A percentile compares a stretch with the other conserved stretches of the same genome.
These are phyloP conservation scores for Aradophagus sp. DNA, from an alignment of 1,140 invertebrate species.

Conservation along the genomic window DNA sequence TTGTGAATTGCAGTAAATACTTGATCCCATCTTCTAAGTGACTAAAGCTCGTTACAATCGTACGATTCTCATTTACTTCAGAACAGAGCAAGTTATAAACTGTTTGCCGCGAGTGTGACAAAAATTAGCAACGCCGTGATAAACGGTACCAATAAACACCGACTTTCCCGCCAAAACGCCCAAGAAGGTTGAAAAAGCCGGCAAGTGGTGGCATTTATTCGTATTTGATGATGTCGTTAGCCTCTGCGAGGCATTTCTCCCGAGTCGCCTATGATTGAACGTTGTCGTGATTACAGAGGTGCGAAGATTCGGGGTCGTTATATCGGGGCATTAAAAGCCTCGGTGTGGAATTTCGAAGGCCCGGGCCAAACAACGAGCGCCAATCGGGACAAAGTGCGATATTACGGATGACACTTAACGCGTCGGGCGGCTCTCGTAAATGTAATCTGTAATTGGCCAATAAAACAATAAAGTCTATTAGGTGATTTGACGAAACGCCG, in stretches of 20 bases:
- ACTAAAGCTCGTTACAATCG: too few species aligned
- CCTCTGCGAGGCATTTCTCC: constrained; percentile 13
- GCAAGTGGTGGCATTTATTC: constrained; percentile 15
- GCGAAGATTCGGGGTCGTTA: constrained; percentile 37
- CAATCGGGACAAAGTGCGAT: constrained; percentile 31
- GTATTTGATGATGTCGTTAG: constrained; percentile 42
- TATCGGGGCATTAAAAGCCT: constrained; percentile 13
- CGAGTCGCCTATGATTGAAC: constrained; percentile 21
- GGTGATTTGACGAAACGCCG: constrained; percentile 54
- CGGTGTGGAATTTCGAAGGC: constrained; percentile 48
- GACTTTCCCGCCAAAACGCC: too few species aligned
- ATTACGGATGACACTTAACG: constrained; percentile 40
- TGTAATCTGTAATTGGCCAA: constrained; percentile 72
- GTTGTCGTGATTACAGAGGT: constrained; percentile 41
- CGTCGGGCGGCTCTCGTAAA: constrained; percentile 51
- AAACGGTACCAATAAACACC: too few species aligned
- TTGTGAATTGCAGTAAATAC: too few species aligned
- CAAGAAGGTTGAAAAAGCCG: too few species aligned
- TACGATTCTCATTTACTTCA: too few species aligned
- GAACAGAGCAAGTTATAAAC: too few species aligned
- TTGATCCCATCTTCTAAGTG: too few species aligned
- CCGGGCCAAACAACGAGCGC: constrained; percentile 1
- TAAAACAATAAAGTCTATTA: constrained; percentile 73
- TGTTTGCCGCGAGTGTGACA: too few species aligned
- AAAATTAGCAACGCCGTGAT: too few species aligned